These are phyloP conservation scores for Acipenser transmontanus DNA, from an alignment of 2,797 vertebrate species.

Conservation along the genomic window DNA sequence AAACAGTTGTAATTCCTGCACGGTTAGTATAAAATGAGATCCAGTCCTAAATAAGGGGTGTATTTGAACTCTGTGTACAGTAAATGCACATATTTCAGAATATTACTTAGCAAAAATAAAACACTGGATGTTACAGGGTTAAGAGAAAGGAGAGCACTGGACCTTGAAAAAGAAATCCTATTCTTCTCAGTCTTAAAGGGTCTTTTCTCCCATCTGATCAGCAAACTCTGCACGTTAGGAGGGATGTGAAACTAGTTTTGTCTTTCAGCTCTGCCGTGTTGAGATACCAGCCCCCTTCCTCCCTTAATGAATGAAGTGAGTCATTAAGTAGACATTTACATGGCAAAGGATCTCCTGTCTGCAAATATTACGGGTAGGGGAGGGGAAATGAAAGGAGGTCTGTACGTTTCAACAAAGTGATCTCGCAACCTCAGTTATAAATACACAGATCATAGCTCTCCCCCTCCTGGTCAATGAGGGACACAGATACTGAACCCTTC, in stretches of 20 bases:
- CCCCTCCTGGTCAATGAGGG: not conserved
- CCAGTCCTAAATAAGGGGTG: not conserved
- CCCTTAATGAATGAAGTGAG: not conserved
- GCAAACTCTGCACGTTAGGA: constrained; percentile 5
- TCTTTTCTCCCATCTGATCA: constrained; percentile 4
- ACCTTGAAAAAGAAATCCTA: constrained; percentile 2
- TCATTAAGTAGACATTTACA: not conserved
- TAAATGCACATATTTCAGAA: not conserved
- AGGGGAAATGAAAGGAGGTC: constrained; percentile 2
- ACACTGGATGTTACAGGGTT: not conserved
- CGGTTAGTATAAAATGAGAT: no score
- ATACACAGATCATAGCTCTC: not conserved
- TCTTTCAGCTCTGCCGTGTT: constrained; percentile 8
- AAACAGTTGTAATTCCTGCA: no score
- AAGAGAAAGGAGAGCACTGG: not conserved
- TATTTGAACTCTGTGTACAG: constrained; percentile 6
- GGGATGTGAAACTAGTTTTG: constrained; percentile 16
- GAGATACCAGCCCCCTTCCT: not conserved
- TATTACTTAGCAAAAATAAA: not conserved
- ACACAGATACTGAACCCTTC: no score
- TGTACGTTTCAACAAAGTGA: not conserved
- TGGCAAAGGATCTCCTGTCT: no score
- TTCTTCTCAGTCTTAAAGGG: constrained; percentile 9
- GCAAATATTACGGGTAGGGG: no score
- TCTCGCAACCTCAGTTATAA: not conserved